These are phyloP conservation scores for Scomberomorus guttatus DNA, from an alignment of 2,797 vertebrate genomes.

Conservation along the genomic window DNA sequence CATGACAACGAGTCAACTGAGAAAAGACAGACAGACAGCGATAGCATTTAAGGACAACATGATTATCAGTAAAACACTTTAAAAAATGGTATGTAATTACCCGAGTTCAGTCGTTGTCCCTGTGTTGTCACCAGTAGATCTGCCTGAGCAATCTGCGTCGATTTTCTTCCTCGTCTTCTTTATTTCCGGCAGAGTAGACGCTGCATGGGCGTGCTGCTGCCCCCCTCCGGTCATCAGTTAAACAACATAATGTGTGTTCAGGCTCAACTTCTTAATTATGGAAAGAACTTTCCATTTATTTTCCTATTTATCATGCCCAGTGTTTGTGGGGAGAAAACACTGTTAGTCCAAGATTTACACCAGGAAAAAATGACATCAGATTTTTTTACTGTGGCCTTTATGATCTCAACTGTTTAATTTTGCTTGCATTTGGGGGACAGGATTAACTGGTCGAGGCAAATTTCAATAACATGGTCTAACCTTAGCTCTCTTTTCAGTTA, in stretches of 20 bases:
- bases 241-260: neutral
- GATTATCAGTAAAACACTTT: neutral
- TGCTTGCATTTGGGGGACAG: too few relatives aligned
- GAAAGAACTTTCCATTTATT: neutral
- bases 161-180: constrained; percentile 24
- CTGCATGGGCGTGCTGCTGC: neutral
- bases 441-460: too few relatives aligned
- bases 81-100: constrained; percentile 10
- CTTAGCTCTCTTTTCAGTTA: too few relatives aligned
- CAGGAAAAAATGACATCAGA: too few relatives aligned
- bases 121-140: constrained; percentile 10
- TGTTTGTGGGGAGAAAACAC: neutral
- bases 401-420: too few relatives aligned
- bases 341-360: too few relatives aligned
- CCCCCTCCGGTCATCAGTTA: neutral
- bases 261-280: neutral
- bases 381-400: too few relatives aligned
- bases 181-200: neutral
- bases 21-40: constrained; percentile 42
- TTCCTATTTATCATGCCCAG: neutral
- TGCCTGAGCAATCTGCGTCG: neutral
- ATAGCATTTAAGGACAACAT: neutral
- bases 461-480: too few relatives aligned
- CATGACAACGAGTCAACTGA: constrained; percentile 64
- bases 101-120: neutral